Conservation (phyloP, 2,797 vertebrate species). For the Lophius americanus region DNA sequence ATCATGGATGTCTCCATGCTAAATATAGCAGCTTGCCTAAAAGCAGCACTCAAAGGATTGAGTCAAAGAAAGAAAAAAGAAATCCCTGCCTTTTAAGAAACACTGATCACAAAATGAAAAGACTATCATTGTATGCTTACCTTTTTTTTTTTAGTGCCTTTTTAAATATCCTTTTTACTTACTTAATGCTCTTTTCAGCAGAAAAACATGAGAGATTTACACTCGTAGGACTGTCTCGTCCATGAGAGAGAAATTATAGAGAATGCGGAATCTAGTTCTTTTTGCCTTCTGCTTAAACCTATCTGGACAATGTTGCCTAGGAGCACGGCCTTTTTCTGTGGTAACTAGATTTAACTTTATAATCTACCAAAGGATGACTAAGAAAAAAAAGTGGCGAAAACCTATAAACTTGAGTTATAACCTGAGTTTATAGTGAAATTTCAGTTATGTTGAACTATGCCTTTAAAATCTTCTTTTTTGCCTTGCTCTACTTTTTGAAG, state of each 20-base stretch:
- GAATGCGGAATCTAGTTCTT: no score
- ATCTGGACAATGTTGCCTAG: no score
- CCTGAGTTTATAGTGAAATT: constrained; percentile 1
- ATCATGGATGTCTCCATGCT: constrained; percentile 58
- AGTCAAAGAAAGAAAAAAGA: constrained; percentile 18
- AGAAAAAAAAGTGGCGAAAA: neutral
- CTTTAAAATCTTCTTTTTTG: constrained; percentile 24
- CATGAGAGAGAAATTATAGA: no score
- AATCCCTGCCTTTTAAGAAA: constrained; percentile 40
- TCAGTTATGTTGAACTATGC: constrained; percentile 18
- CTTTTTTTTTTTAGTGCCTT: neutral
- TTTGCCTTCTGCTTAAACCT: no score
- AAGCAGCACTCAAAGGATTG: constrained; percentile 57
- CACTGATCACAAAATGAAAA: constrained; percentile 43
- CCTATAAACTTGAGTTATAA: neutral
- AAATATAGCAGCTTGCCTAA: constrained; percentile 69
- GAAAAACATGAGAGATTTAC: no score
- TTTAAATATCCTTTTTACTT: no score
- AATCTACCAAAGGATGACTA: neutral
- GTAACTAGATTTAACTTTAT: neutral
- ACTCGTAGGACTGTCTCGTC: no score
- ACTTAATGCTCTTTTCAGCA: no score
- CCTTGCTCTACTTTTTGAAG: constrained; percentile 24
- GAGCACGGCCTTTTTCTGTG: neutral
- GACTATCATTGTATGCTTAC: constrained; percentile 49